Conservation (phyloP, 2,888 invertebrate genomes). For the Netelia virgata region DNA sequence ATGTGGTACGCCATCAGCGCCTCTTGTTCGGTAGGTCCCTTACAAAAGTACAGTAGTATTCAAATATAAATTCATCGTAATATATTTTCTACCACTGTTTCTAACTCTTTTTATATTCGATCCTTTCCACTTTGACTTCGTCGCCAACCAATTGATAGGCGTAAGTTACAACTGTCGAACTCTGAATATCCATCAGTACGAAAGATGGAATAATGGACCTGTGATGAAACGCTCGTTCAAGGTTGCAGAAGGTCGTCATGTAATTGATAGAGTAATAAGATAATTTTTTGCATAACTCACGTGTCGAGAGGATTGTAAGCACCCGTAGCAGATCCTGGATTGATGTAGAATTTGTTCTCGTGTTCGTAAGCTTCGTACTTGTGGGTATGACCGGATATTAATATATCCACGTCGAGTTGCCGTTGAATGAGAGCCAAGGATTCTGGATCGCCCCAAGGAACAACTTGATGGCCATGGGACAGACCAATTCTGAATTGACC, state of each 20-base stretch:
- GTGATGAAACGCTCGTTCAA: slow-evolving; percentile 65
- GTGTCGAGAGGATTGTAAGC: slow-evolving; percentile 97
- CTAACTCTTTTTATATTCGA: slow-evolving; percentile 97
- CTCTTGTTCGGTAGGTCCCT: slow-evolving; percentile 25
- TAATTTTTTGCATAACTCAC: slow-evolving; percentile 86
- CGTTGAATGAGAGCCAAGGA: slow-evolving; percentile 96
- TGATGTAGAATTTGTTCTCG: slow-evolving; percentile 99
- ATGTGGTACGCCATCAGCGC: slow-evolving; percentile 32
- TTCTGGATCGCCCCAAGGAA: slow-evolving; percentile 98
- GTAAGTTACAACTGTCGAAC: slow-evolving; percentile 98
- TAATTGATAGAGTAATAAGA: neutral
- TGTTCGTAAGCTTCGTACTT: slow-evolving; percentile 99
- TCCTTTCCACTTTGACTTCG: slow-evolving; percentile 99
- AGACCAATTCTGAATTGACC: slow-evolving; percentile 99
- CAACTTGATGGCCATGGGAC: slow-evolving; percentile 99
- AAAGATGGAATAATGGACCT: slow-evolving; percentile 97
- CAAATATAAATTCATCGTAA: slow-evolving; percentile 42
- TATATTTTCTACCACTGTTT: slow-evolving; percentile 28
- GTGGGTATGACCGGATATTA: slow-evolving; percentile 99
- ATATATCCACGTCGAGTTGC: slow-evolving; percentile 98
- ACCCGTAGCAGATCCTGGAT: slow-evolving; percentile 99
- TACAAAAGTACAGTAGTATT: slow-evolving; percentile 42
- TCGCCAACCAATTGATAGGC: slow-evolving; percentile 98
- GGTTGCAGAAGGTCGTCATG: neutral
- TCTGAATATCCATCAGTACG: slow-evolving; percentile 99